A percentile compares a stretch with the other conserved stretches of the same genome.
Conservation (phyloP, 1,140 invertebrate genomes). For the Ips nitidus region DNA sequence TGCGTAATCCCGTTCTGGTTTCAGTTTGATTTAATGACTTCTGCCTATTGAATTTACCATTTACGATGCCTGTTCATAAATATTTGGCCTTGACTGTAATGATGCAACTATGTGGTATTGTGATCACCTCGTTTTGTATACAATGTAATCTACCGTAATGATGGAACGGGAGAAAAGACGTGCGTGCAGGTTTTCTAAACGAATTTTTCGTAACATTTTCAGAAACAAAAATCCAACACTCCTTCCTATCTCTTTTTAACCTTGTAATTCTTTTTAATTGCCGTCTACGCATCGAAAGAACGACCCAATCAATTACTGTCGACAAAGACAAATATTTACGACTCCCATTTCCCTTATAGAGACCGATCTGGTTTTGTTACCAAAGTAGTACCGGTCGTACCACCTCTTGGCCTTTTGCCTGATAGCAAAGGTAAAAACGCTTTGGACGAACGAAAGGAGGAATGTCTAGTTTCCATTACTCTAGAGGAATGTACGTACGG, state of each 20-base stretch:
- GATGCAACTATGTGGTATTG: no score
- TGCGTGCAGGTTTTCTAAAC: not conserved
- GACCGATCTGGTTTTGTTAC: conserved; percentile 26
- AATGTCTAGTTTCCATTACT: conserved; percentile 1
- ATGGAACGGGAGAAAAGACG: not conserved
- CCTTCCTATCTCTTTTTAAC: not conserved
- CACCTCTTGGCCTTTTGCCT: conserved; percentile 12
- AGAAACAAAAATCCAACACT: no score
- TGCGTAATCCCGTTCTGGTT: conserved; percentile 15
- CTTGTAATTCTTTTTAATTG: conserved; percentile 22
- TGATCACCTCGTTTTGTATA: no score
- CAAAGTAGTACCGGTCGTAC: conserved; percentile 24
- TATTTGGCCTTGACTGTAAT: not conserved
- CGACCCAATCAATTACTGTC: conserved; percentile 28
- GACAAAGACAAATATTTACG: conserved; percentile 26
- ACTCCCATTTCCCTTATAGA: conserved; percentile 14
- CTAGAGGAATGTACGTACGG: not conserved
- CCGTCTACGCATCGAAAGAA: conserved; percentile 12
- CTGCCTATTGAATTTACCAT: conserved; percentile 3
- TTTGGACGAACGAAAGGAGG: not conserved
- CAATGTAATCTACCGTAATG: not conserved
- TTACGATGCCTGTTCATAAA: conserved; percentile 3
- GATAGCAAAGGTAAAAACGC: conserved; percentile 12
- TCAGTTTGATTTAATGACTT: conserved; percentile 16
- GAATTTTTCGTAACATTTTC: not conserved